Percentiles rank a stretch among this genome's conserved stretches.
Conservation (phyloP, 53 echinoderm and acorn worm species). For the Apostichopus leukothele region DNA sequence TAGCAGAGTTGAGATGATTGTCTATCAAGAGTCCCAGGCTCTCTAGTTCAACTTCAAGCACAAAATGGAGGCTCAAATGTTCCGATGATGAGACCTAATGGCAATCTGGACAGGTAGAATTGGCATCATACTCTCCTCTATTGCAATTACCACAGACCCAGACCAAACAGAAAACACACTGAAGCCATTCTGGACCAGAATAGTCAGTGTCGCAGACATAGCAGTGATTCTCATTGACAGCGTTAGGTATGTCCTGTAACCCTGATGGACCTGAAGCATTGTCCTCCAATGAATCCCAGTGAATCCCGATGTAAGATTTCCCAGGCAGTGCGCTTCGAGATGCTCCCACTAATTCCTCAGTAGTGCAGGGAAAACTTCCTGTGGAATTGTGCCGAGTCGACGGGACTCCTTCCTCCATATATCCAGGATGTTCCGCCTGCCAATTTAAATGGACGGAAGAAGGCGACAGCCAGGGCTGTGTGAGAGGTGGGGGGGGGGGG, state of each 20-base stretch:
- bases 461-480: slow-evolving; percentile 40
- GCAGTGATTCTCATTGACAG: slow-evolving; percentile 41
- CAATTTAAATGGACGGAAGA: slow-evolving; percentile 23
- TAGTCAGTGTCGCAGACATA: slow-evolving; percentile 49
- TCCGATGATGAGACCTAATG: neutral
- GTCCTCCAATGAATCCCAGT: too few relatives aligned
- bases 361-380: slow-evolving; percentile 16
- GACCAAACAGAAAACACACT: slow-evolving; percentile 54
- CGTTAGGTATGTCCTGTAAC: slow-evolving; percentile 34
- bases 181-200: slow-evolving; percentile 50
- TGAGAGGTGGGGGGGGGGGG: too few relatives aligned
- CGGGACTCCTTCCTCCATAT: slow-evolving; percentile 39
- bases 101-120: slow-evolving; percentile 49
- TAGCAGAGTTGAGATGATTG: slow-evolving; percentile 31
- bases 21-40: neutral
- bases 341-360: slow-evolving; percentile 3
- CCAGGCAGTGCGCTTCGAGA: too few relatives aligned
- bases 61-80: slow-evolving; percentile 42
- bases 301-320: too few relatives aligned
- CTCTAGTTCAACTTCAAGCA: slow-evolving; percentile 31
- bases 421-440: slow-evolving; percentile 3
- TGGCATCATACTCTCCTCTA: slow-evolving; percentile 49
- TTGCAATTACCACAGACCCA: slow-evolving; percentile 57
- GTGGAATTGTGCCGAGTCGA: slow-evolving; percentile 27
- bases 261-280: neutral